These are phyloP conservation scores for Brachionus calyciflorus DNA, from an alignment of 1,140 invertebrate species.

Conservation along the genomic window DNA sequence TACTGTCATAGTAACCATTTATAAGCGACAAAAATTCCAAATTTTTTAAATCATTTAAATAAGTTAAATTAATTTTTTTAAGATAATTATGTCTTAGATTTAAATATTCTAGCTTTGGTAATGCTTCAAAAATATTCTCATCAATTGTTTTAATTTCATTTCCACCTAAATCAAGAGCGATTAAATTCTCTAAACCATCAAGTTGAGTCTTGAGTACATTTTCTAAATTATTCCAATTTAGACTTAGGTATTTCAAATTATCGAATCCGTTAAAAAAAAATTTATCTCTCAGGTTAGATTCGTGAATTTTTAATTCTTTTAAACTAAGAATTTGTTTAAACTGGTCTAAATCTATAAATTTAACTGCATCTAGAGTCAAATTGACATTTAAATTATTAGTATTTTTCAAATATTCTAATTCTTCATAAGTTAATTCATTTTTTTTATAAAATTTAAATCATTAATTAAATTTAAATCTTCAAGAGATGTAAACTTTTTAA, in stretches of 20 bases:
- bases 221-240: neutral
- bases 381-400: neutral
- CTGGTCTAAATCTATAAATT: neutral
- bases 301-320: neutral
- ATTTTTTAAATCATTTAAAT: neutral
- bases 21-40: conserved; percentile 21
- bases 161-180: neutral
- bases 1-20: neutral
- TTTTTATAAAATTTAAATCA: neutral
- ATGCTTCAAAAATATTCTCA: neutral
- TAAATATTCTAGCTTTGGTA: conserved; percentile 1
- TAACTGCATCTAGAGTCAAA: neutral
- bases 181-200: neutral
- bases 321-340: neutral
- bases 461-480: too few relatives aligned
- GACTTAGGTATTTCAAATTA: neutral
- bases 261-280: neutral
- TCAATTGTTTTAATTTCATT: neutral
- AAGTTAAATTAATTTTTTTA: neutral
- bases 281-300: neutral
- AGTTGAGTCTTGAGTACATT: neutral
- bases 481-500: too few relatives aligned
- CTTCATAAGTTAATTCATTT: neutral
- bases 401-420: neutral
- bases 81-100: conserved; percentile 12